Conservation (phyloP, 2,113 vertebrate species). For the Silurus glanis region DNA sequence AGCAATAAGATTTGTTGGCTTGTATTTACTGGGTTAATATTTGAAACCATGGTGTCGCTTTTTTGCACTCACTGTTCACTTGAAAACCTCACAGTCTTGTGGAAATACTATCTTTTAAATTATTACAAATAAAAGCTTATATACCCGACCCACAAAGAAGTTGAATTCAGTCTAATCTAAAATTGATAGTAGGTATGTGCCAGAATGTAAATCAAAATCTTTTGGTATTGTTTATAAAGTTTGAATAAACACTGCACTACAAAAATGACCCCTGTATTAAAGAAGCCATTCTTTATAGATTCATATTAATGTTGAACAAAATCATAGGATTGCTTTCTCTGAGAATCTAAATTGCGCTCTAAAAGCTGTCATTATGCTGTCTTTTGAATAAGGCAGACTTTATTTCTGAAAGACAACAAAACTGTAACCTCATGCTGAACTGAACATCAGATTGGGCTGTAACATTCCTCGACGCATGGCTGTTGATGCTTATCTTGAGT, state of each 20-base stretch:
- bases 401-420: not conserved
- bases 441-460: not conserved
- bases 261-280: not conserved
- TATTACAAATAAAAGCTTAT: not conserved
- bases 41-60: not conserved
- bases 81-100: not conserved
- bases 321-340: not conserved
- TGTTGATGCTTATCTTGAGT: not conserved
- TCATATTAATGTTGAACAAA: not conserved
- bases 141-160: not conserved
- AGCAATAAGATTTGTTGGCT: slow-evolving; percentile 36
- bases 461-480: not conserved
- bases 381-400: not conserved
- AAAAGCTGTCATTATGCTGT: not conserved
- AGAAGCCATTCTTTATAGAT: not conserved
- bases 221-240: not conserved
- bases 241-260: not conserved
- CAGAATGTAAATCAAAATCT: not conserved
- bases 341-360: not conserved
- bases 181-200: not conserved
- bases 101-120: not conserved
- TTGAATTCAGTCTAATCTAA: not conserved
- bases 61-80: not conserved
- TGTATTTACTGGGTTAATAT: slow-evolving; percentile 29
- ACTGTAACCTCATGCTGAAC: not conserved